Percentiles rank a stretch among this genome's conserved stretches.
These are phyloP conservation scores for Acrocephalus kingi DNA, from an alignment of 2,113 vertebrate species.

Conservation along the genomic window DNA sequence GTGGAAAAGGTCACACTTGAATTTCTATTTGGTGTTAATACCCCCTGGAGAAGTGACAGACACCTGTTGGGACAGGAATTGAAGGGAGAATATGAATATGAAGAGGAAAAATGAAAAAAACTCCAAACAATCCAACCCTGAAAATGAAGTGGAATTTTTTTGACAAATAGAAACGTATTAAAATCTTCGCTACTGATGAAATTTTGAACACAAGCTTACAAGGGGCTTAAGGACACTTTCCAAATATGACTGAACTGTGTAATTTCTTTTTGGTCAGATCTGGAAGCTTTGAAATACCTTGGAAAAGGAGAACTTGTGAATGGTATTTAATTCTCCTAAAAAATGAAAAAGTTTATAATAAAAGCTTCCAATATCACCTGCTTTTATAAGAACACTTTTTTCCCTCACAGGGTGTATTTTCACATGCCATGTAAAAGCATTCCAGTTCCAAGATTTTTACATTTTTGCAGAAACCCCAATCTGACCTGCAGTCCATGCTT, in stretches of 20 bases:
- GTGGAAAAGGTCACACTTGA: neutral
- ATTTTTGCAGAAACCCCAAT: neutral
- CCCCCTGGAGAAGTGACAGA: neutral
- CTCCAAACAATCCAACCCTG: neutral
- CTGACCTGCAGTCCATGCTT: neutral
- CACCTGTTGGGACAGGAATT: neutral
- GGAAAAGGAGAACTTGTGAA: neutral
- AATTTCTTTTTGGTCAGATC: neutral
- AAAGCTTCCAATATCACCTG: neutral
- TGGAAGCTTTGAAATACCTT: neutral
- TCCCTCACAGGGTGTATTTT: neutral
- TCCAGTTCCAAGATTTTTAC: neutral
- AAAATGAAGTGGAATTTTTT: neutral
- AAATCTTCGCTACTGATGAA: neutral
- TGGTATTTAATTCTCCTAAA: neutral
- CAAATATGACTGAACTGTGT: neutral
- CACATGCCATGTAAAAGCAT: neutral
- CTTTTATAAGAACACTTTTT: neutral
- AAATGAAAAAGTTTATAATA: neutral
- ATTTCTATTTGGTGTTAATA: neutral
- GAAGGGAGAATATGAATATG: neutral
- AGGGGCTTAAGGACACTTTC: neutral
- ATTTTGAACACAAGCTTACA: neutral
- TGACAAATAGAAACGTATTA: neutral
- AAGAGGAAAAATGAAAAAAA: neutral